Evolutionary conservation across 2,797 vertebrate species (phyloP).

Genomic region (Sus cebifrons): DNA sequence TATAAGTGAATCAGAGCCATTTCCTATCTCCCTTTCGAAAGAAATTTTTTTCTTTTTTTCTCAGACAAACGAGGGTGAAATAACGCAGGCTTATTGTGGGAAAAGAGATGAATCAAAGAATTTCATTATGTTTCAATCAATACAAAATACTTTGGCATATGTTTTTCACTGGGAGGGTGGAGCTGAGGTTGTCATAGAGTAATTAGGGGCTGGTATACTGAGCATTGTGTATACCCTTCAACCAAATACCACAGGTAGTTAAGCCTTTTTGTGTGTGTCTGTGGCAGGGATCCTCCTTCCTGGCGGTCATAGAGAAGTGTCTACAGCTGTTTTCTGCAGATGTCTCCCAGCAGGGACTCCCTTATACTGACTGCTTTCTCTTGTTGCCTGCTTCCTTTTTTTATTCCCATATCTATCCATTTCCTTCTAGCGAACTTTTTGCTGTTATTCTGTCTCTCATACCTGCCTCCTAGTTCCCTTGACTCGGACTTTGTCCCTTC

Average conservation of each 20-base stretch:
- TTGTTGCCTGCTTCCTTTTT: not conserved
- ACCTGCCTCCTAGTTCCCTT: not conserved
- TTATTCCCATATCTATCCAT: not conserved
- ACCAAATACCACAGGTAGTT: not conserved
- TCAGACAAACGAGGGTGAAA: constrained; percentile 77
- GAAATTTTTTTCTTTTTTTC: constrained; percentile 56
- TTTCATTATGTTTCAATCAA: constrained; percentile 66
- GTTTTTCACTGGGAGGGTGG: constrained; percentile 10
- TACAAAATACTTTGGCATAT: constrained; percentile 63
- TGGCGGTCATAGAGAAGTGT: constrained; percentile 62
- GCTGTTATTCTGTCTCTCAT: constrained; percentile 1
- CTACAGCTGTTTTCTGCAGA: constrained; percentile 81
- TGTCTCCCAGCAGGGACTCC: constrained; percentile 58
- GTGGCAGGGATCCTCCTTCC: constrained; percentile 60
- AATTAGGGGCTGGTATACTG: constrained; percentile 60
- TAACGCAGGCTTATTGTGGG: constrained; percentile 26
- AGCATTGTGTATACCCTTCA: constrained; percentile 44
- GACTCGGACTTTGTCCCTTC: constrained; percentile 15
- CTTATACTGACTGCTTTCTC: constrained; percentile 36
- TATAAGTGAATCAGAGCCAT: constrained; percentile 56
- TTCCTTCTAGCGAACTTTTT: constrained; percentile 12
- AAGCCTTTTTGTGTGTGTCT: constrained; percentile 33
- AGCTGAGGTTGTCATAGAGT: constrained; percentile 56
- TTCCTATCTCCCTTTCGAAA: constrained; percentile 76
- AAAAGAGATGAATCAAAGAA: constrained; percentile 72